These are phyloP conservation scores for Pseudomyrmex dendroicus DNA, from an alignment of 1,140 invertebrate species.

Conservation along the genomic window DNA sequence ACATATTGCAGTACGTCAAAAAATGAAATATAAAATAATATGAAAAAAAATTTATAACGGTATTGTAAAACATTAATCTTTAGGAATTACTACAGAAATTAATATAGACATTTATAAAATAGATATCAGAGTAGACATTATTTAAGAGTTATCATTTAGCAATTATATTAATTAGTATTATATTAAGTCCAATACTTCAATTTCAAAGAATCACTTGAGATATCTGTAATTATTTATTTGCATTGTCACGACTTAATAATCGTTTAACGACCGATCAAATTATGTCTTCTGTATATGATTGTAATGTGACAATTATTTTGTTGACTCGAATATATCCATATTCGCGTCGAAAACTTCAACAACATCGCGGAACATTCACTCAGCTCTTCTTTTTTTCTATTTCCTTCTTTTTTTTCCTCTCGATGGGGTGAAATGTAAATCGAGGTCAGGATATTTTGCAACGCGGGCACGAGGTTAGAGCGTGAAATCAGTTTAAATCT, in stretches of 20 bases:
- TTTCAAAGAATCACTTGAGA: not conserved
- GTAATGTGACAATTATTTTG: no score
- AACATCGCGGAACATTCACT: constrained; percentile 21
- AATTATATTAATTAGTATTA: no score
- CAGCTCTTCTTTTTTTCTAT: constrained; percentile 24
- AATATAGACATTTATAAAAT: not conserved
- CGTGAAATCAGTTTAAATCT: constrained; percentile 57
- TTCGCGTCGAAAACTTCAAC: constrained; percentile 24
- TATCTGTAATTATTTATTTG: no score
- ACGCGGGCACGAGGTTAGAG: constrained; percentile 58
- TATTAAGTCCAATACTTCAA: not conserved
- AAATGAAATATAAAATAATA: not conserved
- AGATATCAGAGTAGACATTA: no score
- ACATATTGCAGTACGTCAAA: not conserved
- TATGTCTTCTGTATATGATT: not conserved
- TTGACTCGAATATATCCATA: not conserved
- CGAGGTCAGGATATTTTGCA: constrained; percentile 60
- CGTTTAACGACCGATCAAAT: not conserved
- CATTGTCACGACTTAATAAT: not conserved
- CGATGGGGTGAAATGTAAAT: constrained; percentile 43
- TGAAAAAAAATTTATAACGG: not conserved
- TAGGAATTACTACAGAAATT: not conserved
- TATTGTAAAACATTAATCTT: no score
- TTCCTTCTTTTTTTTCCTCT: constrained; percentile 44
- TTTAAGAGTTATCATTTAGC: no score